Base-by-base conservation (phyloP, 2,113 vertebrate genomes). In the Mystacornis crossleyi region DNA sequence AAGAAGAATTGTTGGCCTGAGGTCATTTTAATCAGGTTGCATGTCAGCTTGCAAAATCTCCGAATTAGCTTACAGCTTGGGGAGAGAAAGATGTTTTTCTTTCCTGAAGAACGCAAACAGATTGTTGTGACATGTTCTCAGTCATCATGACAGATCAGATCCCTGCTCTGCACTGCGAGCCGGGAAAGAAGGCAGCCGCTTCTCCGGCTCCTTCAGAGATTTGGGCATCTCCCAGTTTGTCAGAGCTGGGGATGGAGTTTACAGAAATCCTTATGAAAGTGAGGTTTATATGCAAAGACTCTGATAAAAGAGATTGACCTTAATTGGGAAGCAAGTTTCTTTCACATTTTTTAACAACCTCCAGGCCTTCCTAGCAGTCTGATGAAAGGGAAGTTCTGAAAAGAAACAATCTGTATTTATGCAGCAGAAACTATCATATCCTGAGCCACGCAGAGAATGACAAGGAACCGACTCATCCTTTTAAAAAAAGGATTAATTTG, bases 1-100 rank as follows among this genome's bases (percentile, higher is more conserved):
- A 91, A 96, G 93, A 97, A 97, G 96, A 96, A 96, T 92, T 81
- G 64, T 79, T 97, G 94, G 96, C 98, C 97, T 95, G 88, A 18
- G 98, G 98, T 98, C 97, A 98, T 98, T 98, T 98, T 98, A 98
- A 98, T 98, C 98, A 98, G 96, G 97, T 95, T 96, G 95, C 92
- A 93, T 96, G 97, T 98, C 98, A 98, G 96, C 97, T 98, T 96
- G 96, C 97, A 97, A 97, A 98, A 97, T 97, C 97, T 97, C 98
- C 97, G 98, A 98, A 98, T 98, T 97, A 98, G 96, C 96, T 97
- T 89, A 69, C 97, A 96, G 97, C 97, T 97, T 55, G 87, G 82
- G 97, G 97, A 98, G 81, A 97, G 90, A 97, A 98, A 98, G 98
- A 98, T 97, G 98, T 93, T 97, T 97, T 97, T 97, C 97, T 97